Evolutionary conservation across 2,888 invertebrate genomes (phyloP), one percentile per base, ranked within the genome.

Genomic region (Lasioglossum figueresi): DNA sequence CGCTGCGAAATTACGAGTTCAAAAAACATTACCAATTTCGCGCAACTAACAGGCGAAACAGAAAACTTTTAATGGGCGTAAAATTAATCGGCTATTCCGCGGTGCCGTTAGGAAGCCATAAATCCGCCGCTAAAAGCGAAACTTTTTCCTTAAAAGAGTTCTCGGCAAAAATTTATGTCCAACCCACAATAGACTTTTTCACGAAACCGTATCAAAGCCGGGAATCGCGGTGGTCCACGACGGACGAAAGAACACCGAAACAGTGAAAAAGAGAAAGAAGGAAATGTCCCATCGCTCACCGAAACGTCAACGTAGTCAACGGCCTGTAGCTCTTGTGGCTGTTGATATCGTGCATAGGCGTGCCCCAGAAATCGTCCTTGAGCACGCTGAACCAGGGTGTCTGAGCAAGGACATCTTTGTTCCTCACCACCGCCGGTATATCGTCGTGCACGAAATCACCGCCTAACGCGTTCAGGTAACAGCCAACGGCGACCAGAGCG

Each of bases 401-500:
- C 78, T 96, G 95, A 0, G 97, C 98, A 75, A 96, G 96, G 88
- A 98, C 98, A 95, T 98, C 98, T 92, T 96, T 96, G 95, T 98
- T 98, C 88, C 97, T 96, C 93, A 97, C 97, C 90, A 98, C 97
- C 56, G 98, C 98, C 82, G 98, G 98, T 89, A 98, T 97, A 94
- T 98, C 98, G 94, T 98, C 98, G 95, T 98, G 98, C 87, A 98
- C 98, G 93, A 98, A 98, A 94, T 98, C 98, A 73, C 98, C 98
- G 89, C 96, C 95, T 88, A 98, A 95, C 79, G 97, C 97, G 95
- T 98, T 98, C 71, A 96, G 95, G 95, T 98, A 98, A 89, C 97
- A 97, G 75, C 96, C 95, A 34, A 97, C 95, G 31, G 97, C 97
- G 19, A 97, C 97, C 48, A 96, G 95, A 79, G 96, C 96, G 74